phyloP scores from a whole-genome alignment of 2,888 invertebrate species.

The Litoditis marina region DNA sequence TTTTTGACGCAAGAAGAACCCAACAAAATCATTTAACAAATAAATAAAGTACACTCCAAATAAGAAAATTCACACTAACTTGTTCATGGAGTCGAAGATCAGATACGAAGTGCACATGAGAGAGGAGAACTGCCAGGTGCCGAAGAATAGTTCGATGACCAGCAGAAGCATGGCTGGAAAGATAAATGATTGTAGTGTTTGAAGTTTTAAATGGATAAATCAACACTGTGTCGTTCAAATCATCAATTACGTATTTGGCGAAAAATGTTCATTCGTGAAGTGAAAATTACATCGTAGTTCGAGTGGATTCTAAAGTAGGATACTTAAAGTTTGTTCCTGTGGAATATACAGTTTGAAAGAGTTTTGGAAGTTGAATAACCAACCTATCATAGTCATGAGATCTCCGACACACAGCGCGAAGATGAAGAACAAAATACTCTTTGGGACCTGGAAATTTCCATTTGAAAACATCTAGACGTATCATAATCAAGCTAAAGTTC shows the following conservation, averaged over 20 bases:
- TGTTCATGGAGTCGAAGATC: constrained; percentile 59
- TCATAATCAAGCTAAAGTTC: too few species aligned
- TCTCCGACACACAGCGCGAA: constrained; percentile 58
- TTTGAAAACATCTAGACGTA: too few species aligned
- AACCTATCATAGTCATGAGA: constrained; percentile 59
- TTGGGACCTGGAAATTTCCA: constrained; percentile 46
- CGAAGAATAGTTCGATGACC: constrained; percentile 54
- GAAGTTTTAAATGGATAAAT: too few species aligned
- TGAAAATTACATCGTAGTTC: too few species aligned
- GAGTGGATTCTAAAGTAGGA: too few species aligned
- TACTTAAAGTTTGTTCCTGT: constrained; percentile 2
- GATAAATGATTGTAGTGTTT: too few species aligned
- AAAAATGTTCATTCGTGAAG: too few species aligned
- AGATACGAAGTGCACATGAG: constrained; percentile 55
- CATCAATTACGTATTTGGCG: too few species aligned
- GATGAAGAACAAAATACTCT: constrained; percentile 60
- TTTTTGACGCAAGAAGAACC: too few species aligned
- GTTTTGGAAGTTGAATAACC: background rate
- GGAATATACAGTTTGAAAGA: constrained; percentile 2
- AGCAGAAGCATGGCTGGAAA: constrained; percentile 58
- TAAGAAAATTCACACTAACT: constrained; percentile 32
- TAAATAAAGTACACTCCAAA: too few species aligned
- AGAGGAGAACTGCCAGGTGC: constrained; percentile 57
- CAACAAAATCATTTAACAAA: too few species aligned
- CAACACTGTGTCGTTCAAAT: too few species aligned